Evolutionary conservation across 2,113 vertebrate genomes (phyloP).

Genomic region (Eudyptes chrysolophus): DNA sequence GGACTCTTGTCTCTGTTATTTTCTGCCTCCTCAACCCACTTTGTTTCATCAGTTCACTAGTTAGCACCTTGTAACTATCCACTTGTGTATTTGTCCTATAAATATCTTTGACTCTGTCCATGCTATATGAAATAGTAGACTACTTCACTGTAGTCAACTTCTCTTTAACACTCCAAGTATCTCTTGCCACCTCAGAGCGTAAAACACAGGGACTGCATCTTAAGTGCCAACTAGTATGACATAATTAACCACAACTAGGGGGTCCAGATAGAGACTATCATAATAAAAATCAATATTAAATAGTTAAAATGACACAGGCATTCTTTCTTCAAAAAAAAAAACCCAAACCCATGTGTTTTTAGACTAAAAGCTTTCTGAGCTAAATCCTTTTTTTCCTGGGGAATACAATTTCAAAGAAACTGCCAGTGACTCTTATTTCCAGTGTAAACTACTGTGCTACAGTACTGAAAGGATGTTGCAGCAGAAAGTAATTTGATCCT

Average conservation of each 20-base stretch:
- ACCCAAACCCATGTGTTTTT: neutral
- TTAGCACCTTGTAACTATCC: neutral
- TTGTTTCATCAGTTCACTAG: neutral
- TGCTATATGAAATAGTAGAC: neutral
- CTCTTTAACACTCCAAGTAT: neutral
- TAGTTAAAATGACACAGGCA: neutral
- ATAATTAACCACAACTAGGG: neutral
- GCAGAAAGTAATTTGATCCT: conserved; percentile 7
- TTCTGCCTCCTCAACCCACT: neutral
- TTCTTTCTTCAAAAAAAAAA: neutral
- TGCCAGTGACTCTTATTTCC: neutral
- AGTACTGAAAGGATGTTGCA: neutral
- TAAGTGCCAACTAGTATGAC: neutral
- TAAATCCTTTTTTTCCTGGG: neutral
- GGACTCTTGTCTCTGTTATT: neutral
- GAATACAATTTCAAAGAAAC: neutral
- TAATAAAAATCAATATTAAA: neutral
- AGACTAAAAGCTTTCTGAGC: neutral
- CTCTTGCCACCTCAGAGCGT: neutral
- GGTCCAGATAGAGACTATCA: neutral
- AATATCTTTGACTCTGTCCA: neutral
- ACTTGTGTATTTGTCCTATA: neutral
- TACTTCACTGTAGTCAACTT: neutral
- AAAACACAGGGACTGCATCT: neutral
- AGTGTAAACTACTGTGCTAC: neutral